Base-by-base conservation (phyloP, 2,888 invertebrate species). In the Gasteruption jaculator region DNA sequence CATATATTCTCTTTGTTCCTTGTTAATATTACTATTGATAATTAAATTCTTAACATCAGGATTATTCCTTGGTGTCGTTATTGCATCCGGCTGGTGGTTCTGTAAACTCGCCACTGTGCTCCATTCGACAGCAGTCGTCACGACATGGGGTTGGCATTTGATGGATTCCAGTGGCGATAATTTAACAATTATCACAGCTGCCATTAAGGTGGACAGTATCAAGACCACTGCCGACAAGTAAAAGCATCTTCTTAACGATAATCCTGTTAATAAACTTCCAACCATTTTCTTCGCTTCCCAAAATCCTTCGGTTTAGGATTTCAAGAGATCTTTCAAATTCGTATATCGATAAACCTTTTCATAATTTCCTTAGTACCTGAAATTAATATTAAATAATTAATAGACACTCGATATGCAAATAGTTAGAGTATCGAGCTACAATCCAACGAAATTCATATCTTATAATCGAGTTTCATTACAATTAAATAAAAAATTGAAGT, bases 141-240 rank as follows among this genome's bases (percentile, higher is more conserved):
- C 57, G 0, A 48, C 46, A 29, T 60, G 61, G 0, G 60, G 60
- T 29, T 60, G 60, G 35, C 63, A 65, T 41, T 61, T 65, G 11
- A 62, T 54, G 0, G 62, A 59, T 35, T 65, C 65, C 27, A 63
- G 38, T 1, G 65, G 63, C n/a, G 63, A 58, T 4, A 65, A 45
- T 42, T 63, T 63, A 3, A 61, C 54, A 20, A 65, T 63, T 43
- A 65, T 63, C 8, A 61, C 52, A 8, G 60, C 61, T 5, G 63
- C 64, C 61, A 63, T 62, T 6, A 63, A 41, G 4, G 63, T 63
- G n/a, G 65, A 63, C 4, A 62, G 43, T 24, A 65, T 49, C 4
- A 65, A 46, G 7, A 65, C 63, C 19, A 57, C 46, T 0, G 60
- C 56, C 2, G 63, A 65, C 25, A 65, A 41, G 38, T 63, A 65